These are phyloP conservation scores for Oreochromis niloticus DNA, from an alignment of 2,113 vertebrate species.

Conservation along the genomic window DNA sequence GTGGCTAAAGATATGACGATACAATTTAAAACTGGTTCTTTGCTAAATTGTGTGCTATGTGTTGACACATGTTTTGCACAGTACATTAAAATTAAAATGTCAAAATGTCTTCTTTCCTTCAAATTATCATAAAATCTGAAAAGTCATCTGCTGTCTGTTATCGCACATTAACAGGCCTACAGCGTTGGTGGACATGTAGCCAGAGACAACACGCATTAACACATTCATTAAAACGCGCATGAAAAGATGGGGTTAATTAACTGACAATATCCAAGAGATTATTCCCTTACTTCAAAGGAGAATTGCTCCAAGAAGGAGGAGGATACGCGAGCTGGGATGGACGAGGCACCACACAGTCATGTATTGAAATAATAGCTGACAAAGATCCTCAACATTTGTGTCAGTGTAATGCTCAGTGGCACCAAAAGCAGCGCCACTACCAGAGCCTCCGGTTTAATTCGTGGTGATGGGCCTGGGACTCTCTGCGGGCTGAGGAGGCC, in stretches of 20 bases:
- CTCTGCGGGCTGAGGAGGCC: slow-evolving; percentile 52
- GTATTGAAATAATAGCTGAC: slow-evolving; percentile 76
- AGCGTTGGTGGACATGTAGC: background rate
- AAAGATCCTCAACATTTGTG: slow-evolving; percentile 68
- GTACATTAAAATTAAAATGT: background rate
- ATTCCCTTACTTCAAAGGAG: slow-evolving; percentile 16
- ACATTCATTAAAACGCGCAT: background rate
- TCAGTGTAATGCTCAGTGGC: slow-evolving; percentile 71
- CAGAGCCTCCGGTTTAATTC: slow-evolving; percentile 64
- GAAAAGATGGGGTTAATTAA: slow-evolving; percentile 19
- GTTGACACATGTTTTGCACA: background rate
- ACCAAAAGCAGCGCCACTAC: slow-evolving; percentile 66
- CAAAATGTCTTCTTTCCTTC: background rate
- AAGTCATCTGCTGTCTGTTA: background rate
- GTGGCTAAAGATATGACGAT: background rate
- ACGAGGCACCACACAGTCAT: slow-evolving; percentile 61
- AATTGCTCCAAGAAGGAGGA: background rate
- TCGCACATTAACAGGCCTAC: background rate
- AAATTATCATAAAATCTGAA: background rate
- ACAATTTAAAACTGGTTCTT: background rate
- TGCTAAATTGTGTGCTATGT: background rate
- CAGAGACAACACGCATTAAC: background rate
- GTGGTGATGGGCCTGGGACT: slow-evolving; percentile 66
- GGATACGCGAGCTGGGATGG: slow-evolving; percentile 25
- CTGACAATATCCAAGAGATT: background rate